Conservation (phyloP, 2,113 vertebrate species). For the Limnothrissa miodon region DNA sequence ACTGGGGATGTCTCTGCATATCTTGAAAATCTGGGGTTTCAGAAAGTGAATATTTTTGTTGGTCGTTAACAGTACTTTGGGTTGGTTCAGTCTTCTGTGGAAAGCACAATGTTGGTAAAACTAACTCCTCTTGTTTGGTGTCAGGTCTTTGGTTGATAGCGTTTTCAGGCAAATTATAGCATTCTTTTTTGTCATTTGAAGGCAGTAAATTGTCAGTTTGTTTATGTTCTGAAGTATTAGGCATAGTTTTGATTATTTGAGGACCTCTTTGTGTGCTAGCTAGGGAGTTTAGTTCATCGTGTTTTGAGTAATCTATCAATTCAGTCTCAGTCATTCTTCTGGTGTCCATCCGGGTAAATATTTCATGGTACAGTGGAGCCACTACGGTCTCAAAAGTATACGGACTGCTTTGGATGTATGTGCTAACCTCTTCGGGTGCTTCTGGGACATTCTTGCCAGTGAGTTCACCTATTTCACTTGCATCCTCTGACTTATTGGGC, state of each 20-base stretch:
- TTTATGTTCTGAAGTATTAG: background rate
- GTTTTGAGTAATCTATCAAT: background rate
- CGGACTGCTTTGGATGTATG: background rate
- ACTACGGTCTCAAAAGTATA: background rate
- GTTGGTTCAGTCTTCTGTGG: background rate
- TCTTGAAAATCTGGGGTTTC: background rate
- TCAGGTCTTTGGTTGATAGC: background rate
- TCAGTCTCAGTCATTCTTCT: background rate
- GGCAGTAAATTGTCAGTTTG: background rate
- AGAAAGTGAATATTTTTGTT: background rate
- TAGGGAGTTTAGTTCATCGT: background rate
- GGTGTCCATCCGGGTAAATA: background rate
- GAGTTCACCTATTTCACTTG: background rate
- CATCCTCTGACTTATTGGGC: background rate
- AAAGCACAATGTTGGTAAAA: background rate
- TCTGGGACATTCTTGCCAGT: background rate
- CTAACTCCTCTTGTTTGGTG: background rate
- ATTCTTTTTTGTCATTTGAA: background rate
- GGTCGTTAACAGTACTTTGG: background rate
- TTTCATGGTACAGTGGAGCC: background rate
- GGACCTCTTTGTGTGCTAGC: background rate
- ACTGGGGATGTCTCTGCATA: background rate
- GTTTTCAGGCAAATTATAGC: background rate
- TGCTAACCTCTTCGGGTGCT: background rate
- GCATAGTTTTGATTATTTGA: background rate